Percentiles rank a stretch among this genome's conserved stretches.
These are phyloP conservation scores for Battus philenor DNA, from an alignment of 1,140 invertebrate genomes.

Conservation along the genomic window DNA sequence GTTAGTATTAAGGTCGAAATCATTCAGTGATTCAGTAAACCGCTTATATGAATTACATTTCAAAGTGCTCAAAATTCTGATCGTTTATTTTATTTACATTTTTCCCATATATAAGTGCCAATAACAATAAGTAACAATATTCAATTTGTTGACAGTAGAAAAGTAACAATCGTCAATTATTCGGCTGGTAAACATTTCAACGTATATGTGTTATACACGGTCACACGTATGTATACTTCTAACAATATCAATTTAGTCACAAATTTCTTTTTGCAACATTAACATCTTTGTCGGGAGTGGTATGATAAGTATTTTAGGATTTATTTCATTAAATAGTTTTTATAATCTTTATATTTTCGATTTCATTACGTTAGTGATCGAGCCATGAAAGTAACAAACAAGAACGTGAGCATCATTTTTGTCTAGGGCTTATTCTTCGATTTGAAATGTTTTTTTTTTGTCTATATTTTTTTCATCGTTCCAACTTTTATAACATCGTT, in stretches of 20 bases:
- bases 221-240: conserved; percentile 46
- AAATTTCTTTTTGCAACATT: conserved; percentile 52
- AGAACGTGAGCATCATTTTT: conserved; percentile 40
- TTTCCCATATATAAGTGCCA: conserved; percentile 29
- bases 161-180: too few relatives aligned
- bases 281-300: conserved; percentile 60
- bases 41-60: too few relatives aligned
- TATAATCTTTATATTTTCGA: conserved; percentile 48
- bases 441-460: conserved; percentile 23
- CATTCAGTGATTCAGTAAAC: conserved; percentile 28
- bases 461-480: conserved; percentile 26
- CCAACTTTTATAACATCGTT: conserved; percentile 8
- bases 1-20: conserved; percentile 48
- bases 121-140: conserved; percentile 42
- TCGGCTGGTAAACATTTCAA: too few relatives aligned
- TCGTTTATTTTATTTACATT: too few relatives aligned
- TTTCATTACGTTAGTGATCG: conserved; percentile 60
- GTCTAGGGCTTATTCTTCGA: conserved; percentile 37
- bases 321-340: conserved; percentile 51
- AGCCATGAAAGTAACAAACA: conserved; percentile 64
- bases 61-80: too few relatives aligned
- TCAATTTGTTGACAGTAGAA: too few relatives aligned
- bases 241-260: conserved; percentile 56
- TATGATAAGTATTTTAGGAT: conserved; percentile 58
- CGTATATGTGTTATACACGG: conserved; percentile 41